Percentiles rank a stretch among this genome's conserved stretches.
These are phyloP conservation scores for Microchrysa polita DNA, from an alignment of 2,888 invertebrate species.

Conservation along the genomic window DNA sequence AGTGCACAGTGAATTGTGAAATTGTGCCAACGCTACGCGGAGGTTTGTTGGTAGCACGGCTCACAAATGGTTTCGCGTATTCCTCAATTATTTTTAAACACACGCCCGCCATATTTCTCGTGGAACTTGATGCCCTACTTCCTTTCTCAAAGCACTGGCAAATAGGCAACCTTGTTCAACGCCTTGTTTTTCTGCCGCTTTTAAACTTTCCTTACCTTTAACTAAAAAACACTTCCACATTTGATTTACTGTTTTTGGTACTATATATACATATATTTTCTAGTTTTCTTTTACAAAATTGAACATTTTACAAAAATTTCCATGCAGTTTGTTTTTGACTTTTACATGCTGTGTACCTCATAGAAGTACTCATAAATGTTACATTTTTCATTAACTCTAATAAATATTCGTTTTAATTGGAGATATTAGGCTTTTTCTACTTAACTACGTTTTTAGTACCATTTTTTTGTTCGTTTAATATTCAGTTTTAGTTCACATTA, in stretches of 20 bases:
- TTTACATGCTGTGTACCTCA: background rate
- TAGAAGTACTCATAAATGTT: background rate
- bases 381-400: background rate
- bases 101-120: no score
- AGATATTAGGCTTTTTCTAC: conserved; percentile 7
- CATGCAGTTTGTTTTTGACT: background rate
- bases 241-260: background rate
- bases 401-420: background rate
- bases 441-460: background rate
- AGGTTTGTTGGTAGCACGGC: no score
- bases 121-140: no score
- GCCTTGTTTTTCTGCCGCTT: no score
- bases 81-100: no score
- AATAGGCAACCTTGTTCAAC: no score
- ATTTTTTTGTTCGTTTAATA: background rate
- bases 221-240: no score
- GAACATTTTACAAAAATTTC: conserved; percentile 10
- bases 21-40: no score
- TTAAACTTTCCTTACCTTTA: no score
- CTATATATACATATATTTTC: background rate
- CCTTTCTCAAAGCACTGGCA: no score
- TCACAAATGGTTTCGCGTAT: no score
- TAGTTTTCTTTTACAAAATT: background rate
- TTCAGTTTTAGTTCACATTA: background rate
- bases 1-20: no score